Base-by-base conservation (phyloP, 2,888 invertebrate genomes). In the Serrognathus titanus region DNA sequence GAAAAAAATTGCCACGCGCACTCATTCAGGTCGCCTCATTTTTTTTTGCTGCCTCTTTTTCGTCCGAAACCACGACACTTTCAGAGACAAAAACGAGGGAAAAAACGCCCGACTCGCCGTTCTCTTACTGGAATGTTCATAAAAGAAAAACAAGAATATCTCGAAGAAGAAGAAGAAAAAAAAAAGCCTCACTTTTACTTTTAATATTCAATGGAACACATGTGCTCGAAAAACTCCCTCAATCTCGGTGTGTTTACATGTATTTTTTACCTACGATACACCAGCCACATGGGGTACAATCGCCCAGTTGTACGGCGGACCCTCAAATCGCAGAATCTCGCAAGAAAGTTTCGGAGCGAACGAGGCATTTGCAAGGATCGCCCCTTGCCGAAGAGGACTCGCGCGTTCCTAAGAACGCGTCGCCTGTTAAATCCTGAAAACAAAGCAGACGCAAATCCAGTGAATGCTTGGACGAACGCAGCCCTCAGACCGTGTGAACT, bases 401-500 rank as follows among this genome's bases (percentile, higher is more conserved):
- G 24, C 24, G 24, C 24, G 5, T 31, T 31, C 24, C 7, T 31
- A 31, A 31, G 24, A 31, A 7, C 7, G 4, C 24, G 5, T 31
- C 24, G 24, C 24, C 24, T 31, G 24, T 31, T 31, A 3, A 31
- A 31, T 13, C 7, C 10, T 31, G 11, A 40, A 13, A 31, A 35
- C 43, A 16, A 39, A 38, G 40, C 13, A 43, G 20, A n/a, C 49
- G 53, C 51, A 40, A 56, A 48, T 40, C 40, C 43, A 59, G 41
- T 41, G 53, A 48, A 54, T 55, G 38, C 8, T 53, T 62, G 62
- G 59, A 9, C 60, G 55, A 56, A 45, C 50, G 48, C 48, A 41
- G 52, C 46, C 48, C 55, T 60, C 60, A 62, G 63, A 63, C 63
- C 63, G 63, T 63, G 63, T 63, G 63, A 63, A 63, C 63, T 61